Evolutionary conservation across 1,140 invertebrate genomes (phyloP).

Genomic region (Leptonema lineaticorne): DNA sequence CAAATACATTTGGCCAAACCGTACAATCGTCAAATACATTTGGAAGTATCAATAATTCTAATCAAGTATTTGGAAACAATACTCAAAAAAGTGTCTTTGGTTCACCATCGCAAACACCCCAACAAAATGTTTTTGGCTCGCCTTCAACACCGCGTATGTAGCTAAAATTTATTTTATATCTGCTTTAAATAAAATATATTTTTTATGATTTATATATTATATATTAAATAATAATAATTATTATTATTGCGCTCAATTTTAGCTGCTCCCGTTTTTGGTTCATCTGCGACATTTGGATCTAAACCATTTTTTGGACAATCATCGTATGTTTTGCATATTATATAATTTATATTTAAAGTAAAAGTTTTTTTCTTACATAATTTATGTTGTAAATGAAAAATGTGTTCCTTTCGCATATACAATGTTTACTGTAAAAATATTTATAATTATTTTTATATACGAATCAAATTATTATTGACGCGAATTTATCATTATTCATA

Average conservation of each 20-base stretch:
- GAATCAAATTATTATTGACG: too few species aligned
- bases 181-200: neutral
- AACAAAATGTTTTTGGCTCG: conserved; percentile 2
- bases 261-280: conserved; percentile 28
- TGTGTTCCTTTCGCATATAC: too few species aligned
- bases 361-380: too few species aligned
- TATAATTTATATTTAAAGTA: neutral
- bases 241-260: neutral
- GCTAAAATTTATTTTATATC: neutral
- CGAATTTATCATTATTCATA: too few species aligned
- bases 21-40: conserved; percentile 37
- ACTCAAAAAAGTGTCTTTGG: conserved; percentile 32
- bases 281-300: conserved; percentile 31
- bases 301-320: conserved; percentile 50
- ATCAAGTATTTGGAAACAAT: conserved; percentile 26
- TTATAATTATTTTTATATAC: too few species aligned
- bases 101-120: conserved; percentile 13
- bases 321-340: conserved; percentile 44
- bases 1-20: conserved; percentile 45
- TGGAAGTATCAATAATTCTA: conserved; percentile 29
- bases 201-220: neutral
- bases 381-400: too few species aligned
- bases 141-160: neutral
- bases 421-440: too few species aligned
- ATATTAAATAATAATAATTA: neutral